Evolutionary conservation across 1,140 invertebrate genomes (phyloP).

Genomic region (Psix sp.): DNA sequence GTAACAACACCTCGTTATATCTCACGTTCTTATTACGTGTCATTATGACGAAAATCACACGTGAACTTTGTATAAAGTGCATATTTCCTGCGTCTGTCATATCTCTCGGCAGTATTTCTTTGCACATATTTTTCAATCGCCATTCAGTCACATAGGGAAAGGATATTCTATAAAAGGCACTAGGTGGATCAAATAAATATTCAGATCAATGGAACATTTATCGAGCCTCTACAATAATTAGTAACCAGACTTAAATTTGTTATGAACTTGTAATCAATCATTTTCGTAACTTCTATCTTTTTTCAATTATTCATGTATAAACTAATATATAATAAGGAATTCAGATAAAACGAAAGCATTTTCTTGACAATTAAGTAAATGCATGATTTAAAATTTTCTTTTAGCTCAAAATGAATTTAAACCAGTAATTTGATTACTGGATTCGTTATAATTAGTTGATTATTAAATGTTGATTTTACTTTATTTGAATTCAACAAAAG

Average conservation of each 20-base stretch:
- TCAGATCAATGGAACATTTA: constrained; percentile 45
- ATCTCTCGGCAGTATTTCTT: constrained; percentile 44
- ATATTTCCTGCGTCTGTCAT: constrained; percentile 37
- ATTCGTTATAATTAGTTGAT: no score
- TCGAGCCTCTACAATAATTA: constrained; percentile 34
- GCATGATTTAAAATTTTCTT: no score
- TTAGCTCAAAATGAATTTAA: no score
- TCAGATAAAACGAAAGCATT: no score
- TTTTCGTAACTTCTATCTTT: not conserved
- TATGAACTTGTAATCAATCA: not conserved
- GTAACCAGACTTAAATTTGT: constrained; percentile 19
- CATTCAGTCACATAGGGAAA: constrained; percentile 62
- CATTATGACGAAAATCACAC: constrained; percentile 33
- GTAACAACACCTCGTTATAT: constrained; percentile 54
- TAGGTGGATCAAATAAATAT: constrained; percentile 62
- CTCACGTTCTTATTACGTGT: constrained; percentile 37
- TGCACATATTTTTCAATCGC: constrained; percentile 45
- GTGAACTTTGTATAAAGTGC: constrained; percentile 48
- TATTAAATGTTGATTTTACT: no score
- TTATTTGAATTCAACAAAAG: no score
- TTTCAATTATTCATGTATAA: constrained; percentile 14
- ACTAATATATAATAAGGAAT: no score
- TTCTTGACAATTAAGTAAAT: no score
- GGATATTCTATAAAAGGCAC: constrained; percentile 71
- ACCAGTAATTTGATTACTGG: no score